Evolutionary conservation across 2,113 vertebrate species (phyloP), one percentile per base, ranked within the genome.

Genomic region (Marcusenius ussheri): DNA sequence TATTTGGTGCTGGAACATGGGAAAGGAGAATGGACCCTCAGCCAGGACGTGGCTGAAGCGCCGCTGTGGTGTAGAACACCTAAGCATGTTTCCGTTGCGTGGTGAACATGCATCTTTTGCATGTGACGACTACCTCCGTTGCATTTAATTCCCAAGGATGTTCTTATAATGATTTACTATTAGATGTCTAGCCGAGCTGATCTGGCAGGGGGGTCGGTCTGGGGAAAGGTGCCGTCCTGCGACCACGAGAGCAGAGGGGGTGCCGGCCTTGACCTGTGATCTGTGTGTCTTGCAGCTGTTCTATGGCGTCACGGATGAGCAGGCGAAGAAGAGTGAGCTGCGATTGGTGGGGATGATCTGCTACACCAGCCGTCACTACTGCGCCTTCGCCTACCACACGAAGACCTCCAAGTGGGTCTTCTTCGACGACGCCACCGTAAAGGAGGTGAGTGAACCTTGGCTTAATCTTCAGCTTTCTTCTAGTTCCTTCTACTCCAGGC

Each of bases 371-470:
- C 95, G 95, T 91, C 98, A 99, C 94, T 99, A 99, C 90, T 99
- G 98, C 96, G 96, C 98, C 96, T 99, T 99, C 90, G 96, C 98
- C 90, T 98, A 97, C 92, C 98, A 99, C 92, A 98, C 97, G 66
- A 99, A 98, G 94, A 98, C 96, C 84, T 97, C 97, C 94, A 98
- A 98, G 91, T 99, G 98, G 98, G 96, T 99, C 90, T 97, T 99
- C 91, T 99, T 99, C 93, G 98, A 99, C 91, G 98, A 99, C 62
- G 98, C 98, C 88, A 98, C 96, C 27, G 98, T 99, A n/a, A 99
- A 99, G 94, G 98, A 99, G 97, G 98, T 99, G 92, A 94, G 92
- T 89, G 0, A 0, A 2, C 58, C 24, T 39, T 13, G n/a, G 10
- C 13, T 35, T 17, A 5, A n/a, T 39, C 27, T 87, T 56, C 50